These are phyloP conservation scores for Actenoides lindsayi DNA, from an alignment of 2,113 vertebrate genomes.

Conservation along the genomic window DNA sequence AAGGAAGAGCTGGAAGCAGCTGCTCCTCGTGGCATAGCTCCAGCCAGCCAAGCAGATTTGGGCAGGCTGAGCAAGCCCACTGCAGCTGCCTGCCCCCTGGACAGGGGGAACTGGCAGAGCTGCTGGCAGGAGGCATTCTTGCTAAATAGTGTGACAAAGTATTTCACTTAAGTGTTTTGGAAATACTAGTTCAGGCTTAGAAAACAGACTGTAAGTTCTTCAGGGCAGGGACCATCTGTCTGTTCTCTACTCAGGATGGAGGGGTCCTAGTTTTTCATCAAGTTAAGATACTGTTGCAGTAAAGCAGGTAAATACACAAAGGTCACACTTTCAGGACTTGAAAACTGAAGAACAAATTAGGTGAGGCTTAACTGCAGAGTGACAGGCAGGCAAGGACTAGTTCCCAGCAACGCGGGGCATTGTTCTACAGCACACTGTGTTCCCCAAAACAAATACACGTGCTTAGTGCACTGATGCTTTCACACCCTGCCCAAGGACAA, in stretches of 20 bases:
- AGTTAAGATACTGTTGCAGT: background rate
- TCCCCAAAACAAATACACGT: background rate
- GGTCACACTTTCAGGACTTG: background rate
- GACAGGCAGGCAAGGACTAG: background rate
- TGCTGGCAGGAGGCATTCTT: background rate
- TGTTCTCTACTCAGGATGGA: background rate
- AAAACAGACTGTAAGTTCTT: background rate
- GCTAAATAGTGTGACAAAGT: background rate
- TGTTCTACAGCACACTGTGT: background rate
- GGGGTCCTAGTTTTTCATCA: background rate
- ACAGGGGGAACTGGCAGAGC: background rate
- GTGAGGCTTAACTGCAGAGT: background rate
- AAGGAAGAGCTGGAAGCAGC: background rate
- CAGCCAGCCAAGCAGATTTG: background rate
- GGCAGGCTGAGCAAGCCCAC: background rate
- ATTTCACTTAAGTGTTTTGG: background rate
- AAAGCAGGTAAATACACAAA: background rate
- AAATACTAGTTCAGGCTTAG: background rate
- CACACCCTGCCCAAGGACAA: background rate
- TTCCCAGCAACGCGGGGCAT: background rate
- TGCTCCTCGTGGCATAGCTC: background rate
- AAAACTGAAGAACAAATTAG: background rate
- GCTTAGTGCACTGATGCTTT: background rate
- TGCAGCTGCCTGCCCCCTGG: slow-evolving; percentile 10
- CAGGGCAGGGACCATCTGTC: slow-evolving; percentile 37